phyloP scores from a whole-genome alignment of 2,888 invertebrate species.

The Mythimna lalbum region DNA sequence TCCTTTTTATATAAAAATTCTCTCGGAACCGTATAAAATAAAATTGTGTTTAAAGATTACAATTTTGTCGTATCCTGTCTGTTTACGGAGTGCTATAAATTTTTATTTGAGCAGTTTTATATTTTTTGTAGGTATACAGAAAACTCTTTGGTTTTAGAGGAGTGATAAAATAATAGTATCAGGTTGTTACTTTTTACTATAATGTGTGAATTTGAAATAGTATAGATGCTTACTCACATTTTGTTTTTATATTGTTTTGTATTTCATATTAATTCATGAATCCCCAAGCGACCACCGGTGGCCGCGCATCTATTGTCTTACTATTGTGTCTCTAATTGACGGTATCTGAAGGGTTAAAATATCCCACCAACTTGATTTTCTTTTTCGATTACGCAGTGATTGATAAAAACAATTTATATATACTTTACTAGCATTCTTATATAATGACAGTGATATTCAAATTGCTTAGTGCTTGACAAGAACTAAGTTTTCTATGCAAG shows the following conservation, averaged over 20 bases:
- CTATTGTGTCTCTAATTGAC: too few species aligned
- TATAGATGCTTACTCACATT: background rate
- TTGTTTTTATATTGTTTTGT: background rate
- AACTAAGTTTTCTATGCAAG: too few species aligned
- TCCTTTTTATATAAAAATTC: slow-evolving; percentile 51
- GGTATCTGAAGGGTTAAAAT: too few species aligned
- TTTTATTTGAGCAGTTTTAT: slow-evolving; percentile 51
- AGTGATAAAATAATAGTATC: slow-evolving; percentile 25
- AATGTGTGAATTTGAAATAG: slow-evolving; percentile 19
- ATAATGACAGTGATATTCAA: too few species aligned
- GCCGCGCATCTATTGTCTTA: too few species aligned
- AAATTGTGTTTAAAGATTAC: slow-evolving; percentile 52
- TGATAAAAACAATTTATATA: too few species aligned
- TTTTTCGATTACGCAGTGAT: too few species aligned
- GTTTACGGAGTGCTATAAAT: slow-evolving; percentile 44
- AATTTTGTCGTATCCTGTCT: slow-evolving; percentile 39
- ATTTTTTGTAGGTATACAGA: slow-evolving; percentile 7
- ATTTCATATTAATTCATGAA: background rate
- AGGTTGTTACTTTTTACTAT: slow-evolving; percentile 50
- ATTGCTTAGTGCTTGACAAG: too few species aligned
- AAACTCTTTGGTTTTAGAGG: slow-evolving; percentile 35
- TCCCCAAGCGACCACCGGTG: too few species aligned
- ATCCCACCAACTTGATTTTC: background rate
- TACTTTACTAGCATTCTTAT: too few species aligned
- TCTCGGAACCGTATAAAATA: slow-evolving; percentile 38